A percentile compares a stretch with the other conserved stretches of the same genome.
Conservation (phyloP, 1,140 invertebrate genomes). For the Zaprionus nigranus region DNA sequence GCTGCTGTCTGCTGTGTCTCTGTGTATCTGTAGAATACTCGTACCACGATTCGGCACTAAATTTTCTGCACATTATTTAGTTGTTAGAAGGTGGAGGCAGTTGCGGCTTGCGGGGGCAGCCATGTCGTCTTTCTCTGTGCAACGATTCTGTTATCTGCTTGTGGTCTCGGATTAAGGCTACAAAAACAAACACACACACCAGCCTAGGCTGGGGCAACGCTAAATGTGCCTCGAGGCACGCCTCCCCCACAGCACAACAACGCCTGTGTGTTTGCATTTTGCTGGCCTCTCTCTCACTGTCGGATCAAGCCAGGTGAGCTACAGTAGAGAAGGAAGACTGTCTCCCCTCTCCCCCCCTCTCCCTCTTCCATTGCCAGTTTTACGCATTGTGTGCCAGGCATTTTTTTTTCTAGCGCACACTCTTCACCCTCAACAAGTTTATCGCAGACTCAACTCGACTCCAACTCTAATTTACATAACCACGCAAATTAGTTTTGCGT, state of each 20-base stretch:
- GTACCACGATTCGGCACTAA: conserved; percentile 48
- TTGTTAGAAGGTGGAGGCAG: conserved; percentile 53
- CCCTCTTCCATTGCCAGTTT: conserved; percentile 21
- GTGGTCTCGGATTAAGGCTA: conserved; percentile 70
- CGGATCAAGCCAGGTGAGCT: conserved; percentile 16
- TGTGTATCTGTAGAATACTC: background rate
- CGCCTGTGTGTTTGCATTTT: conserved; percentile 16
- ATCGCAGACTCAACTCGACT: conserved; percentile 64
- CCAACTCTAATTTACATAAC: conserved; percentile 81
- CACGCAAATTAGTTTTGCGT: conserved; percentile 82
- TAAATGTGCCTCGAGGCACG: conserved; percentile 18
- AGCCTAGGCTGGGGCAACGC: conserved; percentile 1
- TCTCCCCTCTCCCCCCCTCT: background rate
- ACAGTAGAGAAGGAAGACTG: background rate
- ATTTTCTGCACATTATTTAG: conserved; percentile 80
- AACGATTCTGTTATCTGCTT: conserved; percentile 70
- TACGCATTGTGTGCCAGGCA: conserved; percentile 69
- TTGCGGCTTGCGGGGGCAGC: conserved; percentile 10
- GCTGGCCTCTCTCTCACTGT: conserved; percentile 8
- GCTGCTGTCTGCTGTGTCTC: conserved; percentile 14
- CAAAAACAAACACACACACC: conserved; percentile 50
- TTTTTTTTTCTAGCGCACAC: conserved; percentile 37
- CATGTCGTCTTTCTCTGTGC: conserved; percentile 57
- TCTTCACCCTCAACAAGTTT: conserved; percentile 72
- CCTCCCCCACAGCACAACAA: background rate